Evolutionary conservation across 30 jellyfish, hydroid and myxozoan species (phyloP).

Genomic region (Rhopilema esculentum): DNA sequence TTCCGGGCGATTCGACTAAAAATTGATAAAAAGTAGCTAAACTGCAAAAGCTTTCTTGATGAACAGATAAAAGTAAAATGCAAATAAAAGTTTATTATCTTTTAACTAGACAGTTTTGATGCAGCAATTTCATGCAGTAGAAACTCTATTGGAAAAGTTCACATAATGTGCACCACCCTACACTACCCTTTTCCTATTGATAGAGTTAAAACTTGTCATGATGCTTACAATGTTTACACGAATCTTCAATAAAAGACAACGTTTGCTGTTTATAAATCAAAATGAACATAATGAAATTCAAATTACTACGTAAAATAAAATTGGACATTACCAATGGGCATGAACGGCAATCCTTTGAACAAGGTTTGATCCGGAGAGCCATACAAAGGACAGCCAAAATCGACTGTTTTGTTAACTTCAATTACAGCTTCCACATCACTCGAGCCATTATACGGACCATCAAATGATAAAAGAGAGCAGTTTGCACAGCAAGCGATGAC

Average conservation of each 20-base stretch:
- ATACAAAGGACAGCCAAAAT: slow-evolving; percentile 90
- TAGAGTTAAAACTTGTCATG: too few relatives aligned
- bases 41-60: not conserved
- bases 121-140: too few relatives aligned
- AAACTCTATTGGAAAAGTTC: too few relatives aligned
- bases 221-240: too few relatives aligned
- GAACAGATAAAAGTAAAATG: not conserved
- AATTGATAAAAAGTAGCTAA: not conserved
- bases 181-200: too few relatives aligned
- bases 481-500: slow-evolving; percentile 73
- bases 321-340: slow-evolving; percentile 75
- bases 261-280: too few relatives aligned
- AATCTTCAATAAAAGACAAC: too few relatives aligned
- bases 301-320: not conserved
- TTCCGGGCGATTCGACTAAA: slow-evolving; percentile 96
- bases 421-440: slow-evolving; percentile 69
- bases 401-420: slow-evolving; percentile 80
- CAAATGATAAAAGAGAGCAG: slow-evolving; percentile 80
- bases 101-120: not conserved
- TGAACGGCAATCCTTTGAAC: slow-evolving; percentile 88
- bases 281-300: too few relatives aligned
- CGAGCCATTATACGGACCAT: slow-evolving; percentile 85
- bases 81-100: not conserved
- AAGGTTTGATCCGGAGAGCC: slow-evolving; percentile 91
- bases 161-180: too few relatives aligned